phyloP scores from a whole-genome alignment of 2,888 invertebrate genomes.

The Drosophila pseudotalamancana region DNA sequence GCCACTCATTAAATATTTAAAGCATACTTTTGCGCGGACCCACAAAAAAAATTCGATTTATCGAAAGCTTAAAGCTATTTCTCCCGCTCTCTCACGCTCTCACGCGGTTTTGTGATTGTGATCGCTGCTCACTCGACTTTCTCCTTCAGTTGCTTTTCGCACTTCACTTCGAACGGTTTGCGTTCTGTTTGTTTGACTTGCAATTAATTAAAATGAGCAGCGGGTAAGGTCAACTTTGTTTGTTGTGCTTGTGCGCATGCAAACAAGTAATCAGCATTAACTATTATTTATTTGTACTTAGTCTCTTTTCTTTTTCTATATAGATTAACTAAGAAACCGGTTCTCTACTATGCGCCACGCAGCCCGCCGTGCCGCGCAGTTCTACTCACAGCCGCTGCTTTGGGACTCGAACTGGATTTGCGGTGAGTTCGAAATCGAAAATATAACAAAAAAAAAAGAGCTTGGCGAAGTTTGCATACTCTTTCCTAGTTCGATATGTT shows the following conservation, averaged over 20 bases:
- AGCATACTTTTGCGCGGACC: slow-evolving; percentile 42
- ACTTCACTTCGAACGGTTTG: slow-evolving; percentile 21
- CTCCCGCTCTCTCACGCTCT: background rate
- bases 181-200: slow-evolving; percentile 3
- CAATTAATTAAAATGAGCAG: slow-evolving; percentile 12
- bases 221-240: slow-evolving; percentile 20
- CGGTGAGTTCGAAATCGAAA: slow-evolving; percentile 64
- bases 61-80: slow-evolving; percentile 22
- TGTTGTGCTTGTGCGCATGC: slow-evolving; percentile 18
- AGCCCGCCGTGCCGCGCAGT: slow-evolving; percentile 89
- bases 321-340: slow-evolving; percentile 78
- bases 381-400: slow-evolving; percentile 87
- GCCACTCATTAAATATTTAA: slow-evolving; percentile 28
- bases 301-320: background rate
- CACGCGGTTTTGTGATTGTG: background rate
- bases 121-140: slow-evolving; percentile 18
- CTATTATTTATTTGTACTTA: background rate
- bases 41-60: slow-evolving; percentile 32
- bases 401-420: slow-evolving; percentile 87
- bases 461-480: background rate
- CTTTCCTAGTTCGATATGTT: background rate
- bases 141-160: slow-evolving; percentile 27
- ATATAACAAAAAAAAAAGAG: background rate
- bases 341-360: slow-evolving; percentile 87
- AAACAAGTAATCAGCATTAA: slow-evolving; percentile 19